Evolutionary conservation across 2,113 vertebrate species (phyloP), one percentile per base, ranked within the genome.

Genomic region (Pontoporia blainvillei): DNA sequence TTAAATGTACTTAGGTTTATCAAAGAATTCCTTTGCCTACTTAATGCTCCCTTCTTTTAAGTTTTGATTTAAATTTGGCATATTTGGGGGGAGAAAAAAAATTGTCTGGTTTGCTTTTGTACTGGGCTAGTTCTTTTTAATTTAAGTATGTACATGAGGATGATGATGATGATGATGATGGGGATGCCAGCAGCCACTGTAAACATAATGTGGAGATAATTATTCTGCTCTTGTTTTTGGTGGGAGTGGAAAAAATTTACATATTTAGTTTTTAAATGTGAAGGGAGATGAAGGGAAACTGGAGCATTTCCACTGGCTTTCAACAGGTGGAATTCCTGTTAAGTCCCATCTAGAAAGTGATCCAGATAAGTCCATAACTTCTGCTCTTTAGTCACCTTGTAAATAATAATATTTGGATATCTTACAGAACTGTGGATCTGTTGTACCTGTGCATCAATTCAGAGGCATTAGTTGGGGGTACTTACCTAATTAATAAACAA

Each of bases 271-370:
- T 91, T 7, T 15, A 84, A 94, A 85, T 86, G 36, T 67, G 46
- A 62, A 23, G 25, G 12, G 36, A 82, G 17, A 4, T 15, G 36
- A 34, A 91, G 6, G 84, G 27, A 86, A 92, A 75, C 8, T 76
- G 17, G 13, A 92, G 44, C 46, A 82, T 94, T 93, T 94, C 41
- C 36, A 87, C 5, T 91, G 67, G 90, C 79, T 92, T 97, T 95
- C 88, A 96, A 96, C 90, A 97, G 41, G 88, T 96, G 41, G 66
- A 92, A 94, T 94, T 95, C 36, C 69, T 87, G 29, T 93, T 93
- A 95, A 78, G 25, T 71, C 52, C 49, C 62, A 66, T 90, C 62
- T 90, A 79, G 62, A 96, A 97, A 84, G 57, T 64, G 17, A 92
- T 76, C 52, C 81, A 90, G 34, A 54, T 82, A 96, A 96, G 34